phyloP scores from a whole-genome alignment of 1,140 invertebrate genomes.

The Drosophila punjabiensis region DNA sequence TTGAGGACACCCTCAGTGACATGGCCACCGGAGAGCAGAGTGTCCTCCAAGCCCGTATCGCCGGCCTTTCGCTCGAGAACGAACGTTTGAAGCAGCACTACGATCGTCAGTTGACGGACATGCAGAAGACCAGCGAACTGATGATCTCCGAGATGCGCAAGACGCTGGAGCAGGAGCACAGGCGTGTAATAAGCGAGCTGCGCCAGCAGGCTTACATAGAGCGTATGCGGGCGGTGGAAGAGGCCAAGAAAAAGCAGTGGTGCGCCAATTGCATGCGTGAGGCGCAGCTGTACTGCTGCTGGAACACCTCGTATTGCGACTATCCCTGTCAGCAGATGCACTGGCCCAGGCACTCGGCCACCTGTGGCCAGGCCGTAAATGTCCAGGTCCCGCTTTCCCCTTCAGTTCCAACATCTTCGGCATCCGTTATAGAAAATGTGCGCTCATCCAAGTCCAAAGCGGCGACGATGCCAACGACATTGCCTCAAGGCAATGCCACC shows the following conservation, averaged over 20 bases:
- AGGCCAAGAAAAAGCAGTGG: constrained; percentile 94
- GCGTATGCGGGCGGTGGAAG: constrained; percentile 89
- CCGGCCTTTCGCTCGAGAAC: constrained; percentile 88
- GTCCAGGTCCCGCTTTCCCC: constrained; percentile 4
- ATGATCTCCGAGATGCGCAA: constrained; percentile 87
- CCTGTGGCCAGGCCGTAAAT: constrained; percentile 64
- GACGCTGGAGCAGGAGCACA: constrained; percentile 89
- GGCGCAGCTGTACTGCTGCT: constrained; percentile 96
- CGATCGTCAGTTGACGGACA: constrained; percentile 85
- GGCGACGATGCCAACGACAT: neutral
- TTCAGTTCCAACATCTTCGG: neutral
- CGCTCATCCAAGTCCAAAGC: constrained; percentile 19
- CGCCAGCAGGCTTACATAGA: constrained; percentile 88
- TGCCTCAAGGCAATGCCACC: neutral
- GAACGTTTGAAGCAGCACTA: constrained; percentile 88
- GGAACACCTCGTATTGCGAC: constrained; percentile 97
- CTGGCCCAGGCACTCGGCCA: constrained; percentile 87
- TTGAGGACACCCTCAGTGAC: constrained; percentile 87
- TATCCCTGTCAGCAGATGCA: constrained; percentile 92
- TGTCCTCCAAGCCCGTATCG: constrained; percentile 87
- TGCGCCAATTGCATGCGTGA: constrained; percentile 94
- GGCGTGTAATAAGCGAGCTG: constrained; percentile 87
- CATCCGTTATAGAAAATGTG: constrained; percentile 1
- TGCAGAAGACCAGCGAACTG: constrained; percentile 85
- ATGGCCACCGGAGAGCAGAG: constrained; percentile 83